Conservation (phyloP, 2,888 invertebrate genomes). For the Epinotia demarniana region DNA sequence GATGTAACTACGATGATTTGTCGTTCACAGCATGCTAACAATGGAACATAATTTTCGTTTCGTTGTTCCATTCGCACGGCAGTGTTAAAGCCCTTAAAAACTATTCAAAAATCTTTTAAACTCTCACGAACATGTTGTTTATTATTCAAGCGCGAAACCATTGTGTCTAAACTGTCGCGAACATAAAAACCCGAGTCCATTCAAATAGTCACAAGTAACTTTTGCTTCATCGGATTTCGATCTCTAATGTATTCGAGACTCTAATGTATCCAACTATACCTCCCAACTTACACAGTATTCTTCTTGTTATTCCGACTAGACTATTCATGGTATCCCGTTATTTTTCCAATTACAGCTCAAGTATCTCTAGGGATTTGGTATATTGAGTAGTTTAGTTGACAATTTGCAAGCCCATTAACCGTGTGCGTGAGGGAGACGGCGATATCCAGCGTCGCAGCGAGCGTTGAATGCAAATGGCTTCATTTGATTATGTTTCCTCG, state of each 20-base stretch:
- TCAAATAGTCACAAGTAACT: neutral
- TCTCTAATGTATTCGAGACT: neutral
- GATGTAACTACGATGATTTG: slow-evolving; percentile 17
- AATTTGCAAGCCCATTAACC: slow-evolving; percentile 79
- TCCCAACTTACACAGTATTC: neutral
- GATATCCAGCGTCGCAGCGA: slow-evolving; percentile 61
- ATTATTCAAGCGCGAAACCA: slow-evolving; percentile 19
- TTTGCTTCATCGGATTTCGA: neutral
- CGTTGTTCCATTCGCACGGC: slow-evolving; percentile 2
- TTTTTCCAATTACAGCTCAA: slow-evolving; percentile 69
- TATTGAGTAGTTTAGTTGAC: slow-evolving; percentile 67
- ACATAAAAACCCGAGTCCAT: slow-evolving; percentile 3
- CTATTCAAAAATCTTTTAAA: slow-evolving; percentile 13
- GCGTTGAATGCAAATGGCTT: slow-evolving; percentile 81
- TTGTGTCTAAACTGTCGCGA: slow-evolving; percentile 23
- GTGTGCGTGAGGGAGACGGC: slow-evolving; percentile 69
- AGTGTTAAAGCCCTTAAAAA: slow-evolving; percentile 22
- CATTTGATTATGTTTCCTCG: slow-evolving; percentile 78
- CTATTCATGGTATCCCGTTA: slow-evolving; percentile 66
- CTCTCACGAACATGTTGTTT: slow-evolving; percentile 5
- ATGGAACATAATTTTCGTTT: slow-evolving; percentile 9
- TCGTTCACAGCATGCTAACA: slow-evolving; percentile 6
- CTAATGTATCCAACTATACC: neutral
- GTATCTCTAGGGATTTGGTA: slow-evolving; percentile 67
- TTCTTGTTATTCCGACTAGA: slow-evolving; percentile 6